Base-by-base conservation (phyloP, 2,888 invertebrate genomes). In the Pterostichus madidus region DNA sequence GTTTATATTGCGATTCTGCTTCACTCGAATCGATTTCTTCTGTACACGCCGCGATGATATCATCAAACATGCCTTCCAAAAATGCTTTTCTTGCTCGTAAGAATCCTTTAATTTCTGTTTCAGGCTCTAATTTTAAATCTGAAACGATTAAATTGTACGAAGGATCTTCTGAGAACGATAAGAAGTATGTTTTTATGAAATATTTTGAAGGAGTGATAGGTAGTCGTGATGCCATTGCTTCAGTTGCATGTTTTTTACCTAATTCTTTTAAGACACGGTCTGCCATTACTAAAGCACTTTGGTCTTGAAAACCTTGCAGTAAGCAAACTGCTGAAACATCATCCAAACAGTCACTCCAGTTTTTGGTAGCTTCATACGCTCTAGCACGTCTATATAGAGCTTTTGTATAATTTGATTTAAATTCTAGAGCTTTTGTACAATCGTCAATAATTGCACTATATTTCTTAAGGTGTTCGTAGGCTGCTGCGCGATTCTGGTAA, bases 401-500 rank as follows among this genome's bases (percentile, higher is more conserved):
- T 91, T 98, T 98, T 11, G 95, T 93, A 89, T 98, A 99, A 85
- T 93, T 94, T 52, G 95, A 94, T 89, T 98, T 97, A 35, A 95
- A 91, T 87, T 95, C 93, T 46, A 99, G 91, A 1, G 99, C 98
- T 87, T 93, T 93, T 0, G 95, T 93, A 88, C 98, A 98, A 89
- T 98, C 98, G 84, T 94, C 93, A 87, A 96, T 95, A 0, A 98
- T 97, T 85, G 95, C 93, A 84, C 93, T 93, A 92, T 95, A 96
- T 90, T 96, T 95, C 90, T 95, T 94, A 88, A 98, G 91, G 89
- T 97, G 96, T 89, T 98, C 98, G 89, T 97, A 97, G 59, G 98
- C 96, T 13, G 98, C 99, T 10, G 98, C 99, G 86, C 98, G 94
- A 89, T 99, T 99, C 89, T 99, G 99, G 89, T 97, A 98, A 90